Evolutionary conservation across 2,113 vertebrate genomes (phyloP).

Genomic region (Cebidichthys violaceus): DNA sequence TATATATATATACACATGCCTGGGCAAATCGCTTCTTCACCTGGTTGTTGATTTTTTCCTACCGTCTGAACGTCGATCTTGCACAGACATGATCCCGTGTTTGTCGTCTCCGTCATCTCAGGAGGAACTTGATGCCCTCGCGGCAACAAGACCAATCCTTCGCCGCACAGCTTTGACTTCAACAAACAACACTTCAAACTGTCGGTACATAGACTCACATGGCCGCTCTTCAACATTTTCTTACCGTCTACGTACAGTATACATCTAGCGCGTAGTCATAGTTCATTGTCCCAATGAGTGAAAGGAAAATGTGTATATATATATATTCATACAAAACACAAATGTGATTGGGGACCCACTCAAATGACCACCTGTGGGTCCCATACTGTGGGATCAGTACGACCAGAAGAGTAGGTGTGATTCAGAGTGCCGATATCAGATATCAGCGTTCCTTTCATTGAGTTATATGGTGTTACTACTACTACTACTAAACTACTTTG

Average conservation of each 20-base stretch:
- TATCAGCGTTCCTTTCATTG: not conserved
- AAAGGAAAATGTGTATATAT: too few relatives aligned
- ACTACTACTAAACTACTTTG: not conserved
- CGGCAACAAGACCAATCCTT: not conserved
- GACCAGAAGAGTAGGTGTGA: not conserved
- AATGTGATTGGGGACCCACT: not conserved
- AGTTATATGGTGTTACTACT: not conserved
- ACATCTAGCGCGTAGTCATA: too few relatives aligned
- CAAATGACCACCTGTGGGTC: constrained; percentile 30
- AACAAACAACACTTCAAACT: not conserved
- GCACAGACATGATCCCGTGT: not conserved
- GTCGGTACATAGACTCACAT: not conserved
- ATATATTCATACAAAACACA: not conserved
- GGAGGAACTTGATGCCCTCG: not conserved
- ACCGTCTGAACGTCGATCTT: not conserved
- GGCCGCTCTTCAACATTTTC: not conserved
- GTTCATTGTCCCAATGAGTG: not conserved
- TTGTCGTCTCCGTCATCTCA: not conserved
- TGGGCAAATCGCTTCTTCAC: too few relatives aligned
- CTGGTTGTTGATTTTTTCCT: not conserved
- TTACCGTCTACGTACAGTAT: not conserved
- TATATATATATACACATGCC: not conserved
- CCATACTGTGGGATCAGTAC: too few relatives aligned
- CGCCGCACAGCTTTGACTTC: not conserved
- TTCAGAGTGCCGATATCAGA: not conserved